Conservation (phyloP, 2,797 vertebrate species). For the Hyperoplus lanceolatus region DNA sequence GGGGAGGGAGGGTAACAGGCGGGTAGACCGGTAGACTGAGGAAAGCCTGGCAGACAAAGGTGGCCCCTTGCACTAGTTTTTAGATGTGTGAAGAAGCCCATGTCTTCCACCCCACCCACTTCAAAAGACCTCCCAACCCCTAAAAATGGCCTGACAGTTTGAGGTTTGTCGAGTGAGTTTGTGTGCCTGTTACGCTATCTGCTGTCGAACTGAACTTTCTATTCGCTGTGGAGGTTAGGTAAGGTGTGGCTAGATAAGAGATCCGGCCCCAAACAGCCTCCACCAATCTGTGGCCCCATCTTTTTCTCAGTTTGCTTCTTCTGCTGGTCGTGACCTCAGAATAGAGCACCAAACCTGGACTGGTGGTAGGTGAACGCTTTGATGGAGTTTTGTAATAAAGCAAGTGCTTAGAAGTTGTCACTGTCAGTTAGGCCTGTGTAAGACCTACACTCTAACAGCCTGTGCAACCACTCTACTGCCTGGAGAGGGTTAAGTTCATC, state of each 20-base stretch:
- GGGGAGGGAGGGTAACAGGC: background rate
- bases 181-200: conserved; percentile 30
- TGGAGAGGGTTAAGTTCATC: conserved; percentile 65
- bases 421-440: conserved; percentile 35
- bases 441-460: conserved; percentile 33
- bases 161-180: conserved; percentile 41
- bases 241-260: conserved; percentile 61
- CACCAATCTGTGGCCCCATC: conserved; percentile 61
- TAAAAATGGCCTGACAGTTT: conserved; percentile 33
- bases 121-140: background rate
- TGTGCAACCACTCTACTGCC: conserved; percentile 46
- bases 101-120: background rate
- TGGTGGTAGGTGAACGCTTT: conserved; percentile 3
- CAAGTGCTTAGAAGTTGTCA: conserved; percentile 17
- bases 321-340: conserved; percentile 62
- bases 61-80: background rate
- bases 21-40: conserved; percentile 16
- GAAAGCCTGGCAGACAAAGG: conserved; percentile 1
- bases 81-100: background rate
- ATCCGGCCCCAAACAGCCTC: conserved; percentile 54
- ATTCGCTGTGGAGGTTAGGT: conserved; percentile 42
- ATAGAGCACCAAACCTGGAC: conserved; percentile 9
- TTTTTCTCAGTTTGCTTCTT: conserved; percentile 58
- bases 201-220: conserved; percentile 56
- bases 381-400: conserved; percentile 45